Evolutionary conservation across 2,113 vertebrate genomes (phyloP), one percentile per base, ranked within the genome.

Genomic region (Microcebus jonahi): DNA sequence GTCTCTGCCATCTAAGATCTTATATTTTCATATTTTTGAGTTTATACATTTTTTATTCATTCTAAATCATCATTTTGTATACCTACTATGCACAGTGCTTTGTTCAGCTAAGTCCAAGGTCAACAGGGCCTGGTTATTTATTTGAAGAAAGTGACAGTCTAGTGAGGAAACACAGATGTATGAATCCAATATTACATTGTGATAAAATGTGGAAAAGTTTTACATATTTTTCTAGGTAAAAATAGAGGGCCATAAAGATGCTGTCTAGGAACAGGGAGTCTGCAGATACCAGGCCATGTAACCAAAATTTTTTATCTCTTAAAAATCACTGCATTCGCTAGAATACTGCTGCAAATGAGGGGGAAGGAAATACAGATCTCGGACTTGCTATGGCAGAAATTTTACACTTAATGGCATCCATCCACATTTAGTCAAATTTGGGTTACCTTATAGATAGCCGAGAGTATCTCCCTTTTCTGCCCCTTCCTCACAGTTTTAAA

Each of bases 21-120:
- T 91, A 14, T 68, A 23, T 55, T 88, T 68, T 80, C 14, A 4
- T 55, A 53, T 80, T 70, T 86, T 61, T 88, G 29, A 84, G 5
- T 70, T 79, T 81, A 6, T 42, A 21, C 29, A 75, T 83, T 92
- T 92, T 73, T 31, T 86, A 34, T 82, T 67, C 68, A 91, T 96
- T 95, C 57, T 67, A 70, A 92, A 34, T 96, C 34, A 65, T 13
- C 81, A 15, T 63, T 92, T 94, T 86, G 27, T 23, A 79, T 10
- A 76, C 5, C 39, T 91, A 39, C 25, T 79, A 4, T 61, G 2
- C 14, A 59, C 10, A 70, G 31, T 67, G 21, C 39, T 73, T 87
- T 89, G 39, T 81, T 67, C 31, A 29, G 2, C 15, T 27, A 75
- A 86, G 36, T 84, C 57, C 31, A 84, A 61, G 45, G 23, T 53